phyloP scores from a whole-genome alignment of 2,888 invertebrate species.

The Emmelina monodactyla region DNA sequence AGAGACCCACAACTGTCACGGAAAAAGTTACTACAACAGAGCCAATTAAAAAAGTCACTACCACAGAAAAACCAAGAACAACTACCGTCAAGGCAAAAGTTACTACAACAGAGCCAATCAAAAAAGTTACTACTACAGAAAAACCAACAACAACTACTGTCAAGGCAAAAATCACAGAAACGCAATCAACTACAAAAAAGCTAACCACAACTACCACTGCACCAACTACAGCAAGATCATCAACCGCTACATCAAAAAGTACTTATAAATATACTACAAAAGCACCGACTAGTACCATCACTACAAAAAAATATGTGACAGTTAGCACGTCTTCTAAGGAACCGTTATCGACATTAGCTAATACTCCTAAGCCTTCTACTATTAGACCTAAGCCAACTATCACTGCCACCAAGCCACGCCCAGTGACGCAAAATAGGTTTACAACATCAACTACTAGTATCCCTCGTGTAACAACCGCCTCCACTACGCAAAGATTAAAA shows the following conservation, averaged over 20 bases:
- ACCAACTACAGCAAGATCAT: constrained; percentile 11
- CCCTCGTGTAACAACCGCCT: not conserved
- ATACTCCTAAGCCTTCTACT: no score
- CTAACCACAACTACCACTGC: constrained; percentile 16
- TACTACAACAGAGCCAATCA: constrained; percentile 13
- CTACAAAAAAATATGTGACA: no score
- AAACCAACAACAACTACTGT: constrained; percentile 15
- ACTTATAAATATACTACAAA: constrained; percentile 13
- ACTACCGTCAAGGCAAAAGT: constrained; percentile 11
- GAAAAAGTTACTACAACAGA: constrained; percentile 13
- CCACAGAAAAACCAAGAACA: constrained; percentile 5
- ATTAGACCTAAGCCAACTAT: no score
- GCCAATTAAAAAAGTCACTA: constrained; percentile 12
- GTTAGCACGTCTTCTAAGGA: no score
- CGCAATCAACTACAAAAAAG: constrained; percentile 19
- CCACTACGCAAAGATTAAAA: no score
- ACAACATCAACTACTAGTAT: constrained; percentile 2
- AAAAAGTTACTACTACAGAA: constrained; percentile 14
- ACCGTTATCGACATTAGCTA: no score
- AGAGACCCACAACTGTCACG: constrained; percentile 10
- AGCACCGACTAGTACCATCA: constrained; percentile 8
- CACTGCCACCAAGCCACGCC: no score
- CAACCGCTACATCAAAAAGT: constrained; percentile 13
- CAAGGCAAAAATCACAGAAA: constrained; percentile 10
- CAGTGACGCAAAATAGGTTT: no score